Percentiles rank a stretch among this genome's conserved stretches.
Conservation (phyloP, 2,888 invertebrate species). For the Andrena bucephala region DNA sequence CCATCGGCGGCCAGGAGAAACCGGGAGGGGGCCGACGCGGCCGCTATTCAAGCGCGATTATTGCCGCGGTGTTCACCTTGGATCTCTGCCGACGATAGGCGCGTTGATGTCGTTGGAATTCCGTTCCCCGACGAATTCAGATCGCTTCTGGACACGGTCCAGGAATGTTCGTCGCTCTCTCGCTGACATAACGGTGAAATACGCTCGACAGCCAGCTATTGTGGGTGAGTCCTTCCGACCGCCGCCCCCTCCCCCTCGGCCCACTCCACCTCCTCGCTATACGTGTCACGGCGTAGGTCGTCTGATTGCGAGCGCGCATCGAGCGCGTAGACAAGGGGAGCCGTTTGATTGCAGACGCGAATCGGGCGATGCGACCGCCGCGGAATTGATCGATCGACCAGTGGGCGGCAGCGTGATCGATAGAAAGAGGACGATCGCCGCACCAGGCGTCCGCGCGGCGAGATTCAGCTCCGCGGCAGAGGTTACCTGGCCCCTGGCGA, state of each 20-base stretch:
- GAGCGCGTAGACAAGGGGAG: not conserved
- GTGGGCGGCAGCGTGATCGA: slow-evolving; percentile 7
- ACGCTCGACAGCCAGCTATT: slow-evolving; percentile 29
- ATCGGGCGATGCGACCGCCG: slow-evolving; percentile 3
- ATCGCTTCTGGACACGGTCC: slow-evolving; percentile 70
- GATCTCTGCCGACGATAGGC: slow-evolving; percentile 20
- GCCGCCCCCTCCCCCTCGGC: not conserved
- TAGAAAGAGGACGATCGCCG: slow-evolving; percentile 32
- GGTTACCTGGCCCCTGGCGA: slow-evolving; percentile 17
- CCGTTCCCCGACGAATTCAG: slow-evolving; percentile 54
- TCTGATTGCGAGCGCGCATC: not conserved
- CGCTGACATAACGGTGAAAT: slow-evolving; percentile 66
- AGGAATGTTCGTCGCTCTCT: slow-evolving; percentile 62
- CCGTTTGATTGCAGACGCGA: slow-evolving; percentile 12
- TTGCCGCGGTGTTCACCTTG: slow-evolving; percentile 5
- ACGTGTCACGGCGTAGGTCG: not conserved
- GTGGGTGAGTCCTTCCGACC: slow-evolving; percentile 10
- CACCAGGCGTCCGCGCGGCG: not conserved
- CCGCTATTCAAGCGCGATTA: not conserved
- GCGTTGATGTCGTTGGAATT: slow-evolving; percentile 29
- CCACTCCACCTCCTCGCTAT: not conserved
- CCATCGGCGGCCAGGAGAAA: not conserved
- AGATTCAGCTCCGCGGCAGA: slow-evolving; percentile 4
- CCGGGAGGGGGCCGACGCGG: not conserved
- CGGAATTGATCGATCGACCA: slow-evolving; percentile 14